Evolutionary conservation across 1,140 invertebrate species (phyloP).

Genomic region (Ephestia elutella): DNA sequence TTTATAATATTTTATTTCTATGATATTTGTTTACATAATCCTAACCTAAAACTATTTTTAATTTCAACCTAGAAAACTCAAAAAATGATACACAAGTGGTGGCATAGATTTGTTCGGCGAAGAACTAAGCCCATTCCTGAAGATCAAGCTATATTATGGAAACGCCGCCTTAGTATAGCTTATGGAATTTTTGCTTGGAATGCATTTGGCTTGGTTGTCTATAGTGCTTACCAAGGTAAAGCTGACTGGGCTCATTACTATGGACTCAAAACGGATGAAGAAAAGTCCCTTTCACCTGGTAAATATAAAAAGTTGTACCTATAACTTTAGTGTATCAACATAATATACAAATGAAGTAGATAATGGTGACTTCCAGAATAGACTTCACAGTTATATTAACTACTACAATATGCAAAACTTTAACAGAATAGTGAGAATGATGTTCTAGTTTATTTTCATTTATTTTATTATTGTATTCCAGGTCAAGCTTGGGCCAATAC

Average conservation of each 20-base stretch:
- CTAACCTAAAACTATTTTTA: conserved; percentile 5
- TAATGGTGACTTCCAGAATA: too few relatives aligned
- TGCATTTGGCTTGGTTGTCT: conserved; percentile 77
- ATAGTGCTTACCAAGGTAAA: conserved; percentile 75
- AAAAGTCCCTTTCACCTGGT: conserved; percentile 73
- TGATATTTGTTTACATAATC: not conserved
- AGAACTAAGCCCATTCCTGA: conserved; percentile 77
- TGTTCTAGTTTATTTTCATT: conserved; percentile 5
- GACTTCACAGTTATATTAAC: too few relatives aligned
- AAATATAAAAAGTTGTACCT: conserved; percentile 11
- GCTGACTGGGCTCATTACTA: conserved; percentile 78
- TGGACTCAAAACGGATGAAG: conserved; percentile 77
- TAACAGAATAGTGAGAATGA: not conserved
- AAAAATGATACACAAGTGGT: conserved; percentile 59
- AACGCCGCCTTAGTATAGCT: conserved; percentile 74
- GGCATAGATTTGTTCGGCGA: conserved; percentile 72
- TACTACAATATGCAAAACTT: too few relatives aligned
- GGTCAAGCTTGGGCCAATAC: conserved; percentile 71
- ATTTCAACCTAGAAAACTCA: too few relatives aligned
- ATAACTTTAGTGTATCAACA: too few relatives aligned
- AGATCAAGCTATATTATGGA: conserved; percentile 75
- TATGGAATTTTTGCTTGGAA: conserved; percentile 79
- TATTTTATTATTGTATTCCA: conserved; percentile 49
- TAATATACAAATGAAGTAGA: too few relatives aligned
- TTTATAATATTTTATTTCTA: not conserved